A percentile compares a stretch with the other conserved stretches of the same genome.
Conservation (phyloP, 53 echinoderm and acorn worm species). For the Luidia sarsii region DNA sequence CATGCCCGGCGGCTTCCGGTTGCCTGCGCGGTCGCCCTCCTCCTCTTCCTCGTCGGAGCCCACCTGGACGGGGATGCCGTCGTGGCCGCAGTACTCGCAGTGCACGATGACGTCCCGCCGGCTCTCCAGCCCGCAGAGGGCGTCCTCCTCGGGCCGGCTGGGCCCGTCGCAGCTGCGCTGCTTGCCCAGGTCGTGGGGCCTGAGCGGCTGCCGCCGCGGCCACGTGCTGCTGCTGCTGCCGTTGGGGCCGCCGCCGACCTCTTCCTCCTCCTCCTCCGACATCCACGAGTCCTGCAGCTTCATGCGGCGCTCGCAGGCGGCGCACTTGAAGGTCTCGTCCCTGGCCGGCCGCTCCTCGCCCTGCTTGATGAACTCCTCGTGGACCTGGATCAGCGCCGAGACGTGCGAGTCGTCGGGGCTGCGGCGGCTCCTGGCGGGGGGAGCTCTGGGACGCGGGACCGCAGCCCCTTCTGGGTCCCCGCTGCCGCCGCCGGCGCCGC, state of each 20-base stretch:
- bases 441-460: constrained; percentile 27
- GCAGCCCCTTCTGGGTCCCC: neutral
- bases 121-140: constrained; percentile 8
- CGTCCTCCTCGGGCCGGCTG: neutral
- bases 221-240: constrained; percentile 53
- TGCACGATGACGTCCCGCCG: constrained; percentile 27
- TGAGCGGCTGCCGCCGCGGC: constrained; percentile 54
- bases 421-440: constrained; percentile 35
- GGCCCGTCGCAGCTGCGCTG: constrained; percentile 49
- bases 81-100: constrained; percentile 42
- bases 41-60: constrained; percentile 26
- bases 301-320: constrained; percentile 53
- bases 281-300: constrained; percentile 46
- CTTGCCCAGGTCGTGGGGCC: constrained; percentile 28
- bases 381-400: constrained; percentile 59
- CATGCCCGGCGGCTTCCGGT: no score
- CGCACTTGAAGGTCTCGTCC: constrained; percentile 46
- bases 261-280: constrained; percentile 36
- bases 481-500: constrained; percentile 2
- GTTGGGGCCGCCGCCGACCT: constrained; percentile 45
- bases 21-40: no score
- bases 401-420: constrained; percentile 66
- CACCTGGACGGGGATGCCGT: constrained; percentile 16
- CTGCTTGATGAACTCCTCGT: constrained; percentile 62
- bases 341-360: constrained; percentile 34